Evolutionary conservation across 2,797 vertebrate species (phyloP), one percentile per base, ranked within the genome.

Genomic region (Cryptoblepharus egeriae): DNA sequence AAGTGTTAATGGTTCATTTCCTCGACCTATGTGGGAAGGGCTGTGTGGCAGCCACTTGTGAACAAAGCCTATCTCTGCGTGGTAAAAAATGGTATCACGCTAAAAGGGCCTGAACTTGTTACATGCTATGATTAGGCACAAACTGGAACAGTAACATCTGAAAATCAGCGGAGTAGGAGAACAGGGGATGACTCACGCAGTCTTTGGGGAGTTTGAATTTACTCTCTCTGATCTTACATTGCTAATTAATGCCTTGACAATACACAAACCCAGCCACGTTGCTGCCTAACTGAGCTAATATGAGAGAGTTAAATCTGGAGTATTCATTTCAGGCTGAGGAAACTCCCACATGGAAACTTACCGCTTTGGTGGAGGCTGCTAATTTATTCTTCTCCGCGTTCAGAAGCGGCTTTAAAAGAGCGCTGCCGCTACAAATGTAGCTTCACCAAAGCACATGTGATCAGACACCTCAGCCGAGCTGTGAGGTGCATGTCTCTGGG

Each of bases 281-380:
- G 32, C 78, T 85, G 84, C n/a, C 67, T 37, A n/a, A 82, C 20
- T 85, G n/a, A 72, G n/a, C 60, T 81, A 76, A 79, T 6, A 0
- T 0, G 88, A 74, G 74, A 42, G 80, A 81, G 45, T 64, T 85
- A 86, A 81, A 89, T 52, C 12, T 57, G 65, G 18, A 74, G 57
- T 42, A 61, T 63, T 74, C 86, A 82, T 84, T 67, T 80, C 65
- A 86, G 88, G 76, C 0, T 61, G 84, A 85, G 61, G 84, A 57
- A 86, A 88, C 89, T 92, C 91, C 90, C 89, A 85, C 70, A 0
- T 86, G 85, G 72, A 92, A 90, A 81, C 58, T 88, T 89, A 85
- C 90, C 67, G 87, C 74, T 89, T 73, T 77, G 79, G 84, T 64
- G 3, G 71, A 85, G 90, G 60, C 86, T 74, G 88, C 76, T 89